A percentile compares a stretch with the other conserved stretches of the same genome.
Evolutionary conservation across 2,797 vertebrate species (phyloP).

Genomic region (Pipistrellus kuhlii): DNA sequence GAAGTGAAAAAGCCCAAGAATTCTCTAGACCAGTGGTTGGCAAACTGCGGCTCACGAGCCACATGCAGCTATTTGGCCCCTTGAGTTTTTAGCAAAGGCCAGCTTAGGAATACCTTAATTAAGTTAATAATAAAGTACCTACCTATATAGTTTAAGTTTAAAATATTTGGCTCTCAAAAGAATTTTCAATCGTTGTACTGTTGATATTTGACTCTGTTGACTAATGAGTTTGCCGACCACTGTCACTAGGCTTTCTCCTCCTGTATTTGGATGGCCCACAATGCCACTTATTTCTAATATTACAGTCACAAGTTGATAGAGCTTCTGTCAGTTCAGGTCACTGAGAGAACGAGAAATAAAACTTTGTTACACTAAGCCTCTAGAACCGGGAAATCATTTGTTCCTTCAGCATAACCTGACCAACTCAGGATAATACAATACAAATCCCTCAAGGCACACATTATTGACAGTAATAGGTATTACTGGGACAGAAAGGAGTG

Average conservation of each 20-base stretch:
- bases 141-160: too few relatives aligned
- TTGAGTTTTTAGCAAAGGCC: too few relatives aligned
- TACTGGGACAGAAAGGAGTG: not conserved
- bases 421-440: not conserved
- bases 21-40: not conserved
- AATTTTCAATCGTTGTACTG: too few relatives aligned
- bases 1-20: not conserved
- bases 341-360: slow-evolving; percentile 10
- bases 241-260: not conserved
- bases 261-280: not conserved
- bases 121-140: too few relatives aligned
- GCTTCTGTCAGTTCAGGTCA: not conserved
- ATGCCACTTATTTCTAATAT: not conserved
- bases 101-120: too few relatives aligned
- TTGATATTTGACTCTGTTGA: too few relatives aligned
- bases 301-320: not conserved
- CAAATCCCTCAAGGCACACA: not conserved
- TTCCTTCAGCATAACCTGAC: slow-evolving; percentile 16
- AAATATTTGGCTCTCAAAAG: too few relatives aligned
- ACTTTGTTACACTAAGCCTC: not conserved
- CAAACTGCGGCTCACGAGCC: too few relatives aligned
- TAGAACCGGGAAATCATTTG: not conserved
- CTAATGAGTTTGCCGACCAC: too few relatives aligned
- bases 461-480: slow-evolving; percentile 14
- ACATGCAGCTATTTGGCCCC: too few relatives aligned